Evolutionary conservation across 2,888 invertebrate species (phyloP), one percentile per base, ranked within the genome.

Genomic region (Luperina testacea): DNA sequence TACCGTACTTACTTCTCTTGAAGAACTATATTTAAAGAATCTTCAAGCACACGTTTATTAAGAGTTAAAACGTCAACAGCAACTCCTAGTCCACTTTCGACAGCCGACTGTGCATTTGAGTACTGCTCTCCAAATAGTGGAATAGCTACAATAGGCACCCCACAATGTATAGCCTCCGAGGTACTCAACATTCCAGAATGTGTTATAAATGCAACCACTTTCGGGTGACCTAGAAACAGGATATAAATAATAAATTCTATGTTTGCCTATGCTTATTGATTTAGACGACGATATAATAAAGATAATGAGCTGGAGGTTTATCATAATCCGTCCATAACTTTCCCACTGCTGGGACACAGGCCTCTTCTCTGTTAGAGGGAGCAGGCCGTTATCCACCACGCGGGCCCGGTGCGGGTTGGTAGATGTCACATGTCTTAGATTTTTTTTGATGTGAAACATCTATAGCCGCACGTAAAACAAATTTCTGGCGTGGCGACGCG

Each of bases 81-180:
- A 61, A 96, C 92, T 51, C 97, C 97, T 2, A 95, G 94, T 3
- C 97, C 97, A 72, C 90, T 93, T 73, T 95, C 95, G 84, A 94
- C 93, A 11, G 96, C 90, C 2, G 95, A 94, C 68, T 91, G 92
- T n/a, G 97, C 96, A 89, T 97, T 97, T 3, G 94, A 93, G 85
- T 94, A 94, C 88, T 97, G 97, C 87, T 97, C 97, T 20, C 97
- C 97, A 87, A 95, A 97, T 78, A 97, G 94, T n/a, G 97, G 97
- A 88, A 97, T 94, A 69, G 95, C 93, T 15, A 97, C 87, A 64
- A 96, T 91, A 42, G 97, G 92, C 13, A 91, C 90, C 48, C 91
- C 92, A 78, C 90, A 91, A 81, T 97, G 95, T 61, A 97, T 95
- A 8, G 97, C 96, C 89, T 97, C 97, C 13, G 94, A 96, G 9